These are phyloP conservation scores for Todus mexicanus DNA, from an alignment of 2,797 vertebrate genomes.

Conservation along the genomic window DNA sequence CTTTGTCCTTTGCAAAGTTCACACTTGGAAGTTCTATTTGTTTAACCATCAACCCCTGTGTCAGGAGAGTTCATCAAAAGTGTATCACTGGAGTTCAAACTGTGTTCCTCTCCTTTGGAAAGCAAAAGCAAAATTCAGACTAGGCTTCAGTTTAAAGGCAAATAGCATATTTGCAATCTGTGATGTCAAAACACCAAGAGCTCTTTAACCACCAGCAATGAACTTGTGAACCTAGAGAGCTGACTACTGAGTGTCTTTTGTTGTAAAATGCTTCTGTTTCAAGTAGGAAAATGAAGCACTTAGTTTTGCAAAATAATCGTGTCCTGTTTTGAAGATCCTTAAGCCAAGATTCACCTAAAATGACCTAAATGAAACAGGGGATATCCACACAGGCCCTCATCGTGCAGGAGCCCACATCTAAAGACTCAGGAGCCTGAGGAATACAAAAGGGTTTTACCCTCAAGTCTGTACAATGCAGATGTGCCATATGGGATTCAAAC, in stretches of 20 bases:
- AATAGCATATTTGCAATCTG: neutral
- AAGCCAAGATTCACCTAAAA: neutral
- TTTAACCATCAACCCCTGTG: neutral
- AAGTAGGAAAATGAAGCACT: neutral
- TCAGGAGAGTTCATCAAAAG: neutral
- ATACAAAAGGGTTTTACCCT: neutral
- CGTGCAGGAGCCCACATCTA: neutral
- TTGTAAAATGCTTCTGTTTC: neutral
- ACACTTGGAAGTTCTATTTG: neutral
- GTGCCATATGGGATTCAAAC: neutral
- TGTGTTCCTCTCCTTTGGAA: neutral
- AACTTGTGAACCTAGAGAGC: neutral
- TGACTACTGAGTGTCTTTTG: neutral
- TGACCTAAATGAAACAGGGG: neutral
- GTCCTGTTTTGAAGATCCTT: neutral
- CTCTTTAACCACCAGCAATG: neutral
- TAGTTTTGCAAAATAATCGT: accelerated
- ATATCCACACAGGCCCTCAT: neutral
- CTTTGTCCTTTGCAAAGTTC: neutral
- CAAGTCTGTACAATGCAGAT: neutral
- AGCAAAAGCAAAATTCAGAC: neutral
- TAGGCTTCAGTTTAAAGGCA: neutral
- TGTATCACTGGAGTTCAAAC: neutral
- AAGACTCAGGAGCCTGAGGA: neutral
- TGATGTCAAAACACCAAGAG: neutral